Evolutionary conservation across 2,797 vertebrate genomes (phyloP), one percentile per base, ranked within the genome.

Genomic region (Lacerta agilis): DNA sequence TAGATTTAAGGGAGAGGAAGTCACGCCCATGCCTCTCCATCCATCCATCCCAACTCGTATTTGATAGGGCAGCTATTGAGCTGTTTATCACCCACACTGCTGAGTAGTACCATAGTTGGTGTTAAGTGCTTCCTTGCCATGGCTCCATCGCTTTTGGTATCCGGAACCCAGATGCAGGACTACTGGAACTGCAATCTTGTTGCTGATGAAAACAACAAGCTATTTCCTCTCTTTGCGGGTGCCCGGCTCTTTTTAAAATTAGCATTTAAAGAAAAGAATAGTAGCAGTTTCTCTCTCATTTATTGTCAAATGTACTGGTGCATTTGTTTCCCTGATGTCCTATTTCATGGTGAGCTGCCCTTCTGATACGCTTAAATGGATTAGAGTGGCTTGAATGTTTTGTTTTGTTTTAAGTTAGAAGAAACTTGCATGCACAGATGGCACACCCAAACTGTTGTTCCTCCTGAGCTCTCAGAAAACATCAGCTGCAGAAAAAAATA

Each of bases 1-100:
- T 29, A 85, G 67, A 85, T 90, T 85, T n/a, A 86, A 69, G 71
- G 86, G 83, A 87, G 80, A 80, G 43, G 79, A 18, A 8, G 83
- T 49, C 64, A 71, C 58, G 25, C 10, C 15, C 8, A 7, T 1
- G 8, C 8, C 10, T 9, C 69, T 87, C 79, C 27, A 85, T 25
- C 45, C 67, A 61, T 41, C 55, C 67, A 61, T 36, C 61, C 90
- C 64, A 61, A 81, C 81, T 41, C 38, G 38, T 82, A 69, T 17
- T 2, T 0, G 1, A 55, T 33, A 58, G 71, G 33, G 41, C 61
- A 38, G 0, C 1, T 38, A 0, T 7, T 0, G 1, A 69, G 1
- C 0, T 71, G 86, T 78, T 33, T n/a, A 67, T 69, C 81, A 5
- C 20, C 1, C 0, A 41, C 17, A 8, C 36, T 1, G 8, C 83